Evolutionary conservation across 2,113 vertebrate species (phyloP).

Genomic region (Lanius collurio): DNA sequence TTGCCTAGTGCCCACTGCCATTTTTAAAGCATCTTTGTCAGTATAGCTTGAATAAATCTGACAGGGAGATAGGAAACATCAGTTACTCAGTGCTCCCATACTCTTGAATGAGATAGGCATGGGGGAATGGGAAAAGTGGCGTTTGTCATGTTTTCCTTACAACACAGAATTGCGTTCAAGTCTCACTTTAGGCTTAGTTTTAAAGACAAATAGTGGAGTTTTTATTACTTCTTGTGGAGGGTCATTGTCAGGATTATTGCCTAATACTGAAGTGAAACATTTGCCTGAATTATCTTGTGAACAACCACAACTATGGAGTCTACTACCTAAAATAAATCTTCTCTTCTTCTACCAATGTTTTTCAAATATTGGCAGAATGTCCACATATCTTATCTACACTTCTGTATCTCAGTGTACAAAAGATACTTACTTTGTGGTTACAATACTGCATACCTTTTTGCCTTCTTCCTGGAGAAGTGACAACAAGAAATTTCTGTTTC

Average conservation of each 20-base stretch:
- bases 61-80: neutral
- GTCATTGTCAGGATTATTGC: neutral
- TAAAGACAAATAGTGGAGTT: neutral
- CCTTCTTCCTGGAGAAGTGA: neutral
- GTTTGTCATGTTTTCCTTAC: neutral
- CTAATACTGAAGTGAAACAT: neutral
- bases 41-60: neutral
- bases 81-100: neutral
- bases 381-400: neutral
- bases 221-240: neutral
- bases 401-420: neutral
- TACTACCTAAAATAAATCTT: neutral
- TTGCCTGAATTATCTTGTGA: neutral
- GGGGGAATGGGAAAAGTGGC: neutral
- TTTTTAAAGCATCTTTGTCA: neutral
- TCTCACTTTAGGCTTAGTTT: neutral
- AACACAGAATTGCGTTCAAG: neutral
- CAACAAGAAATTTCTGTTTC: neutral
- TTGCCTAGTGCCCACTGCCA: neutral
- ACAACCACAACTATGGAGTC: neutral
- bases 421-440: neutral
- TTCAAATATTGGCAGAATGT: neutral
- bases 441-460: neutral
- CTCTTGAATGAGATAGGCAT: neutral
- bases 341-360: neutral